Percentiles rank a stretch among this genome's conserved stretches.
phyloP scores from a whole-genome alignment of 2,113 vertebrate species.

The Vidua macroura region DNA sequence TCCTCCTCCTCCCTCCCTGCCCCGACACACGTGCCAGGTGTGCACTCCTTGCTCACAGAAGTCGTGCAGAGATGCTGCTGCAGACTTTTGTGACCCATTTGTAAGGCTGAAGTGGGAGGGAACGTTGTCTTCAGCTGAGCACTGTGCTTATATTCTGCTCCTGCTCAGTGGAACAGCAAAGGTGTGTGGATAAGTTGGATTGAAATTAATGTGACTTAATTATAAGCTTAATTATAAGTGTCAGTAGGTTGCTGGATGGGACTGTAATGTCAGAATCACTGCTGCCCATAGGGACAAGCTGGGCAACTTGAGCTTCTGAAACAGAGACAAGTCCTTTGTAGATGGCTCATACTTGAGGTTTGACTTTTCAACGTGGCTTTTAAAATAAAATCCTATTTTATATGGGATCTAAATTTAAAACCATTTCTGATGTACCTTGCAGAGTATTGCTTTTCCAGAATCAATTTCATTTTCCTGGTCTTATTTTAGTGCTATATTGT shows the following conservation, averaged over 20 bases:
- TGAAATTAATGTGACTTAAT: not conserved
- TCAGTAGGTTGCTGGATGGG: not conserved
- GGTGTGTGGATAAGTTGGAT: not conserved
- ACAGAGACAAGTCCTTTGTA: not conserved
- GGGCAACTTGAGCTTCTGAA: not conserved
- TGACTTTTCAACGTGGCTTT: not conserved
- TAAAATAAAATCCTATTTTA: not conserved
- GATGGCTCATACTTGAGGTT: not conserved
- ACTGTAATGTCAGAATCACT: not conserved
- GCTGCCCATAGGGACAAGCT: not conserved
- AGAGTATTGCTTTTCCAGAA: not conserved
- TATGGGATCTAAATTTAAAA: not conserved
- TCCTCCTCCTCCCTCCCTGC: not conserved
- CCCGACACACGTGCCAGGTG: accelerated
- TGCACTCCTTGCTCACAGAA: not conserved
- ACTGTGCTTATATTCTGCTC: accelerated
- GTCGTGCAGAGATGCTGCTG: not conserved
- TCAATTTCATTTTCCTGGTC: not conserved
- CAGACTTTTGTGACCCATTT: not conserved
- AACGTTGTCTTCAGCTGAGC: not conserved
- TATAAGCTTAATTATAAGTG: not conserved
- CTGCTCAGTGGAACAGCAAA: not conserved
- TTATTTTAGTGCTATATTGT: not conserved
- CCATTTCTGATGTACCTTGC: not conserved
- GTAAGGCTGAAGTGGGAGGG: not conserved